Conservation (phyloP, 64 coral and sea anemone species). For the Montipora efflorescens region DNA sequence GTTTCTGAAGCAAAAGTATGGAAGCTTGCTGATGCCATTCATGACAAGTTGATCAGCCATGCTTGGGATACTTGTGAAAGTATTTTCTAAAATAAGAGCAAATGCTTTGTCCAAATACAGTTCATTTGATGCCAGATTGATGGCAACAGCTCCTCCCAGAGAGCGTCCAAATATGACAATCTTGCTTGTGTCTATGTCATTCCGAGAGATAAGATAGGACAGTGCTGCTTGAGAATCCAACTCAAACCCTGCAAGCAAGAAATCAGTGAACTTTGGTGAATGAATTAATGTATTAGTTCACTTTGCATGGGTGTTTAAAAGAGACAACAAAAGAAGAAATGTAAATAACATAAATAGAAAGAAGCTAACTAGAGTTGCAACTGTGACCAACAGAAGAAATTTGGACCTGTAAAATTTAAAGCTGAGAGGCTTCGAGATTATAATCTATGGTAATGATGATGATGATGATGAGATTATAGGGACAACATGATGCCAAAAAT, state of each 20-base stretch:
- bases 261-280: background rate
- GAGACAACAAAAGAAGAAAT: too few relatives aligned
- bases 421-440: too few relatives aligned
- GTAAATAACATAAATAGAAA: too few relatives aligned
- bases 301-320: too few relatives aligned
- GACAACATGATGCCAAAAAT: too few relatives aligned
- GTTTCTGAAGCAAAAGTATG: conserved; percentile 98
- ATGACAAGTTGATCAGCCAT: conserved; percentile 88
- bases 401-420: too few relatives aligned
- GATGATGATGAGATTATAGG: too few relatives aligned
- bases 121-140: conserved; percentile 81
- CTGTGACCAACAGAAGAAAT: too few relatives aligned
- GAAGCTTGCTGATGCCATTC: conserved; percentile 84
- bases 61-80: conserved; percentile 95
- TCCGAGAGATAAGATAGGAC: conserved; percentile 87
- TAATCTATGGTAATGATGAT: too few relatives aligned
- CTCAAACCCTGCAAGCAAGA: conserved; percentile 76
- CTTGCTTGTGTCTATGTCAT: conserved; percentile 84
- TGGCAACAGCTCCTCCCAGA: conserved; percentile 93
- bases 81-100: conserved; percentile 98
- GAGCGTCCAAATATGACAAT: conserved; percentile 98
- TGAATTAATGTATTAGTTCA: background rate
- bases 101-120: conserved; percentile 82
- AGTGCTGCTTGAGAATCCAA: conserved; percentile 90
- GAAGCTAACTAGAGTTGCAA: too few relatives aligned